Evolutionary conservation across 2,888 invertebrate species (phyloP).

Genomic region (Drosophila maculinotata): DNA sequence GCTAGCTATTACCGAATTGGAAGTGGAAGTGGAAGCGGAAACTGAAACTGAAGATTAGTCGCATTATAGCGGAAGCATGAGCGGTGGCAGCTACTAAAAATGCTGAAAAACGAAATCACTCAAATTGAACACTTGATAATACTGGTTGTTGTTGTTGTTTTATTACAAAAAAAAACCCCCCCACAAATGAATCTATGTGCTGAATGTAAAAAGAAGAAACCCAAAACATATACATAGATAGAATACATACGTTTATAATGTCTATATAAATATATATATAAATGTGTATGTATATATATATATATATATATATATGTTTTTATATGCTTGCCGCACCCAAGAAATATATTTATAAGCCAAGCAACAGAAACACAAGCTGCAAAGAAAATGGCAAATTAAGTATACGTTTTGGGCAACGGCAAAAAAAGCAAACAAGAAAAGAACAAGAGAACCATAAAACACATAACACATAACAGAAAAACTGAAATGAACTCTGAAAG

Average conservation of each 20-base stretch:
- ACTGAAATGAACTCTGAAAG: too few species aligned
- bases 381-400: conserved; percentile 2
- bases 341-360: conserved; percentile 7
- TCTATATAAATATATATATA: conserved; percentile 9
- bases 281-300: background rate
- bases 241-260: conserved; percentile 8
- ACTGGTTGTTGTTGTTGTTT: conserved; percentile 42
- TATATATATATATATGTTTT: conserved; percentile 7
- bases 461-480: too few species aligned
- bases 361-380: background rate
- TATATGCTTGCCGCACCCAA: conserved; percentile 4
- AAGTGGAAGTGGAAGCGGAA: background rate
- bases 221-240: conserved; percentile 25
- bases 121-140: conserved; percentile 4
- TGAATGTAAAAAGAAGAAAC: conserved; percentile 32
- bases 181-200: conserved; percentile 47
- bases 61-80: conserved; percentile 15
- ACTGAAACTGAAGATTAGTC: too few species aligned
- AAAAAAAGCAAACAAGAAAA: background rate
- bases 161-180: conserved; percentile 9
- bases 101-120: conserved; percentile 7
- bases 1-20: background rate
- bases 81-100: conserved; percentile 31
- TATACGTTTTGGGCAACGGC: too few species aligned
- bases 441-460: background rate